A percentile compares a stretch with the other conserved stretches of the same genome.
Evolutionary conservation across 2,797 vertebrate genomes (phyloP).

Genomic region (Hypotaenidia okinawae): DNA sequence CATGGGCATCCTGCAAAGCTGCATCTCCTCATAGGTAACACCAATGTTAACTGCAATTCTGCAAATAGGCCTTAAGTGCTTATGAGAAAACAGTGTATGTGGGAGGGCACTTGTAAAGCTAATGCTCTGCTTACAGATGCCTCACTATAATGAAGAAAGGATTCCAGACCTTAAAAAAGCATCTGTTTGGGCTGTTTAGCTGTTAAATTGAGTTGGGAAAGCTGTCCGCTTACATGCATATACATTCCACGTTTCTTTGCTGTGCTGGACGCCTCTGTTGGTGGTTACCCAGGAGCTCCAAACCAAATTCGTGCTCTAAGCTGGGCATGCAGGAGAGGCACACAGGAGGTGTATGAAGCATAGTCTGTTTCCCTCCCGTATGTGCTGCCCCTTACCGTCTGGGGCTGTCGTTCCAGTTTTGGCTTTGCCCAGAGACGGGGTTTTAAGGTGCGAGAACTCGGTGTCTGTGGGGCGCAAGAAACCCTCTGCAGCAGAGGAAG

Average conservation of each 20-base stretch:
- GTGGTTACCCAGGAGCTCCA: not conserved
- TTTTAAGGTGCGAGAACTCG: rapidly evolving
- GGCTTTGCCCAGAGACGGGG: not conserved
- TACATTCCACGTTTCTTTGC: not conserved
- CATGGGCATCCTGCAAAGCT: not conserved
- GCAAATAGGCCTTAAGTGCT: not conserved
- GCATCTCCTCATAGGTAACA: not conserved
- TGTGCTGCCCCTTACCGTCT: not conserved
- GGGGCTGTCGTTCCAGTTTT: not conserved
- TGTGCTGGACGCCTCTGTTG: not conserved
- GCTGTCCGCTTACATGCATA: rapidly evolving
- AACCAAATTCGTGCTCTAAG: rapidly evolving
- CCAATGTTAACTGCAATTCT: not conserved
- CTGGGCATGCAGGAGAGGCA: not conserved
- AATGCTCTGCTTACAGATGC: not conserved
- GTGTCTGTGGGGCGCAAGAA: not conserved
- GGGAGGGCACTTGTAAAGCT: not conserved
- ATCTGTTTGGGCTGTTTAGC: not conserved
- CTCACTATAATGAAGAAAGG: not conserved
- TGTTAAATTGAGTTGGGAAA: not conserved
- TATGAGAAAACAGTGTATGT: not conserved
- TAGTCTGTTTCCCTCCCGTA: not conserved
- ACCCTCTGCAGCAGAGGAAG: not conserved
- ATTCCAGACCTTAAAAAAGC: not conserved
- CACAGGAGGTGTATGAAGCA: not conserved